Conservation (phyloP, 2,797 vertebrate species). For the Tarsius wallacei region DNA sequence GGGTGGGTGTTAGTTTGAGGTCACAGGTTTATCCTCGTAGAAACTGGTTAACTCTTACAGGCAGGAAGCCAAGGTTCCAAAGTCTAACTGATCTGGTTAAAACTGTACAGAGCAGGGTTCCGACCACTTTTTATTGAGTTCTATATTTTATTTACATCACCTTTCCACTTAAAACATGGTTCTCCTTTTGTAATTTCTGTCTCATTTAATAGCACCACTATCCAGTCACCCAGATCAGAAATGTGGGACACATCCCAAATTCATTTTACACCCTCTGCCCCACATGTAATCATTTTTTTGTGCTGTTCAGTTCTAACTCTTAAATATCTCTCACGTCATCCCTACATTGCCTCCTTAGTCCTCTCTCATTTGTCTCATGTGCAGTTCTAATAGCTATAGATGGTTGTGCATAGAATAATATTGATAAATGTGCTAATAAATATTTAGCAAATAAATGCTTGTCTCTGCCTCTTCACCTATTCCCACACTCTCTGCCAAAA, state of each 20-base stretch:
- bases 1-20: slow-evolving; percentile 60
- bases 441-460: slow-evolving; percentile 26
- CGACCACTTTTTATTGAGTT: slow-evolving; percentile 66
- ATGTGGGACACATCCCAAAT: not conserved
- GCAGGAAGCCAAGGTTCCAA: slow-evolving; percentile 67
- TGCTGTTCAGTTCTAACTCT: slow-evolving; percentile 42
- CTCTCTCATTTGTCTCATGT: slow-evolving; percentile 5
- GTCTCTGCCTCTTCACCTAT: not conserved
- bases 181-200: not conserved
- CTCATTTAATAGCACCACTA: slow-evolving; percentile 9
- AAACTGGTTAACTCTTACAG: slow-evolving; percentile 69
- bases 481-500: not conserved
- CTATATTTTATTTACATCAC: slow-evolving; percentile 56
- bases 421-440: slow-evolving; percentile 45
- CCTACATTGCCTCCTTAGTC: not conserved
- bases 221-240: slow-evolving; percentile 29
- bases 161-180: slow-evolving; percentile 46
- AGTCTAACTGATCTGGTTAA: slow-evolving; percentile 70
- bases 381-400: slow-evolving; percentile 21
- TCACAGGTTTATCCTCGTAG: slow-evolving; percentile 72
- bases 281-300: not conserved
- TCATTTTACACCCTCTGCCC: not conserved
- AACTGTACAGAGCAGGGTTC: slow-evolving; percentile 53
- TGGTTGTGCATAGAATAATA: slow-evolving; percentile 51
- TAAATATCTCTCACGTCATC: slow-evolving; percentile 4